Evolutionary conservation across 2,113 vertebrate genomes (phyloP).

Genomic region (Caloenas nicobarica): DNA sequence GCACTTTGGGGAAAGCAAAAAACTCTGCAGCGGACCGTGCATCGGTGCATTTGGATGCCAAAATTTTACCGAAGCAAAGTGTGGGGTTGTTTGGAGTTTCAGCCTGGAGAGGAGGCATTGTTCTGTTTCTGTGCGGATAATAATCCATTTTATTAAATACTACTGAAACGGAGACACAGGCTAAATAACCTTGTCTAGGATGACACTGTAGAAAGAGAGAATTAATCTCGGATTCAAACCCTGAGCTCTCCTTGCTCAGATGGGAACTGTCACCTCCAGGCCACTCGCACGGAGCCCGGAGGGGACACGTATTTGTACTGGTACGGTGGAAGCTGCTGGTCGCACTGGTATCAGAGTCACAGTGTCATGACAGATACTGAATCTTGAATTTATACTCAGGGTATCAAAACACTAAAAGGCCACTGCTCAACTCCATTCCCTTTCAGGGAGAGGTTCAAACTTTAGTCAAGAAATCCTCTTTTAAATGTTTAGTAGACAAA

Average conservation of each 20-base stretch:
- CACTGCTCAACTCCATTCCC: no score
- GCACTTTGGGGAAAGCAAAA: not conserved
- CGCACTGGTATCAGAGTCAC: not conserved
- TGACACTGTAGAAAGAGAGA: not conserved
- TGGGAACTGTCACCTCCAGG: not conserved
- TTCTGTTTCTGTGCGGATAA: not conserved
- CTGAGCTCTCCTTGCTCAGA: not conserved
- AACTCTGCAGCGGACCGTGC: not conserved
- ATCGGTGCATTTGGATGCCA: not conserved
- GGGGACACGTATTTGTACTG: accelerated
- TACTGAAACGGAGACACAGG: not conserved
- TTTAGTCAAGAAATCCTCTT: not conserved
- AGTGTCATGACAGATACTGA: no score
- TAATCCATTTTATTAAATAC: not conserved
- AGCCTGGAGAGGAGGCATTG: not conserved
- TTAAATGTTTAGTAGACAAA: not conserved
- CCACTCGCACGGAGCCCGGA: accelerated
- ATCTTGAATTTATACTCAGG: not conserved
- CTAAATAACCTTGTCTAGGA: not conserved
- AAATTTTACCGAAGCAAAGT: not conserved
- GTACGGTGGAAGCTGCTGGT: not conserved
- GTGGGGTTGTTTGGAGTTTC: not conserved
- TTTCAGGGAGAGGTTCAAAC: not conserved
- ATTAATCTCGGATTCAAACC: not conserved
- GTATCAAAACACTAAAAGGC: not conserved